Conservation (phyloP, 2,797 vertebrate species). For the Chrysocyon brachyurus region DNA sequence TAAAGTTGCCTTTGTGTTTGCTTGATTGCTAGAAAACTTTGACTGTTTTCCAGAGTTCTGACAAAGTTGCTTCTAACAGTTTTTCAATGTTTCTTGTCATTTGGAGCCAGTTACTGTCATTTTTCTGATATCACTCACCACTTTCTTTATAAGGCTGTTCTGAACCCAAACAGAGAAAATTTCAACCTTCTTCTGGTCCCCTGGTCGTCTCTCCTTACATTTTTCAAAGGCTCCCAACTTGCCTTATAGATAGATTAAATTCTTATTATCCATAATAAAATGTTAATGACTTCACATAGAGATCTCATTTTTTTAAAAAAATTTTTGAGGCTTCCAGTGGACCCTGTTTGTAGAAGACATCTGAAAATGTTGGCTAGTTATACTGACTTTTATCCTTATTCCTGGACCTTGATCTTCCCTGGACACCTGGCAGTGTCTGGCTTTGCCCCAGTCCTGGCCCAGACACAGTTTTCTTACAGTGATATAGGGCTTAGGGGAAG, state of each 20-base stretch:
- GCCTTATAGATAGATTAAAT: neutral
- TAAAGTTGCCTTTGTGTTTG: neutral
- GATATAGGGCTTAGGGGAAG: neutral
- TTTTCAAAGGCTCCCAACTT: neutral
- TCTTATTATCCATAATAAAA: neutral
- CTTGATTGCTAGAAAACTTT: neutral
- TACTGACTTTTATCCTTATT: neutral
- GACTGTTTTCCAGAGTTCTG: neutral
- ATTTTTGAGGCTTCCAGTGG: neutral
- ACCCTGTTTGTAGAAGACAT: neutral
- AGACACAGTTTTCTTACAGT: neutral
- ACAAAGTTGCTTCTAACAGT: neutral
- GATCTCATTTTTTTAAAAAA: neutral
- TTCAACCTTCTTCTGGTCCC: neutral
- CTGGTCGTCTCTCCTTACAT: neutral
- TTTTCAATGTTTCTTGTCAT: neutral
- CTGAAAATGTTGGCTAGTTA: neutral
- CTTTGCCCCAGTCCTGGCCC: neutral
- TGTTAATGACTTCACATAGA: slow-evolving; percentile 3
- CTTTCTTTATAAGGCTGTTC: neutral
- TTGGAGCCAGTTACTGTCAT: neutral
- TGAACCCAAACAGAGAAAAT: neutral
- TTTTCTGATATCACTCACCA: neutral
- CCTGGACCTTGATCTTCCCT: neutral
- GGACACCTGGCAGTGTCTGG: neutral